Evolutionary conservation across 2,113 vertebrate species (phyloP).

Genomic region (Tinamus guttatus): DNA sequence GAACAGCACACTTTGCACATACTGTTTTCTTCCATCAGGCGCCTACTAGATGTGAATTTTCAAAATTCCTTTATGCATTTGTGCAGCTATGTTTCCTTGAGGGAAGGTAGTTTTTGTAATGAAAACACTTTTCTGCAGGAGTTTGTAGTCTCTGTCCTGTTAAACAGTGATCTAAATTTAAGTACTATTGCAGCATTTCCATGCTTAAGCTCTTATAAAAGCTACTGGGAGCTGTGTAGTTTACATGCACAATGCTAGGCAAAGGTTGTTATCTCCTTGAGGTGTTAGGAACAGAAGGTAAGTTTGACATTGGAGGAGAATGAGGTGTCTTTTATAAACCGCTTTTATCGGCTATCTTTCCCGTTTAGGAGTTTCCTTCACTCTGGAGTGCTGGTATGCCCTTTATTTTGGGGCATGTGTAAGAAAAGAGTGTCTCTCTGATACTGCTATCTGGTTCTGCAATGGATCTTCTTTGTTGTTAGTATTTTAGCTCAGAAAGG

Average conservation of each 20-base stretch:
- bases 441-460: neutral
- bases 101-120: neutral
- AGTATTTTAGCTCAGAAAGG: neutral
- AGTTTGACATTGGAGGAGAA: neutral
- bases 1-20: neutral
- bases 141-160: neutral
- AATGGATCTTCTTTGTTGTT: neutral
- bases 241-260: neutral
- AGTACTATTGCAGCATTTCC: neutral
- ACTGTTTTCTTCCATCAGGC: neutral
- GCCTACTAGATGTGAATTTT: neutral
- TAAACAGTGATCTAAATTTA: neutral
- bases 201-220: neutral
- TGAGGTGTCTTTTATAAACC: neutral
- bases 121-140: neutral
- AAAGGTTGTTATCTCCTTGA: neutral
- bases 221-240: neutral
- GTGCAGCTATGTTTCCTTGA: neutral
- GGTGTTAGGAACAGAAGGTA: neutral
- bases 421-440: neutral
- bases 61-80: neutral
- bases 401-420: neutral
- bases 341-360: neutral
- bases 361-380: neutral
- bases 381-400: neutral